Base-by-base conservation (phyloP, 2,797 vertebrate genomes). In the Clangula hyemalis region DNA sequence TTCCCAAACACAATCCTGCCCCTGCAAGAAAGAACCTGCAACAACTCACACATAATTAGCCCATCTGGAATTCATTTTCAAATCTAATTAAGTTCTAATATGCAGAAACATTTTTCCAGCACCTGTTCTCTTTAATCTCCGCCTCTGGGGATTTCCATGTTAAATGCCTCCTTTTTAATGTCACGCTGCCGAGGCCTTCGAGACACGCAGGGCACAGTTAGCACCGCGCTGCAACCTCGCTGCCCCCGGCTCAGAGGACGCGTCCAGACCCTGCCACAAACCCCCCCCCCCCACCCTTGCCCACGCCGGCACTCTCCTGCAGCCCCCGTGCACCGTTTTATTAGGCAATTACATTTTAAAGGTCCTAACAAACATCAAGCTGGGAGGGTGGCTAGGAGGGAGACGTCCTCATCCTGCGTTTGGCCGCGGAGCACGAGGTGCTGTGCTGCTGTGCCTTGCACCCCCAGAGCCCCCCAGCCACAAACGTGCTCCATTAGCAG, bases 81-180 rank as follows among this genome's bases (percentile, higher is more conserved):
- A 95, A 96, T 96, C 97, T 97, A 97, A 97, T 96, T 96, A 97
- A 96, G 94, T 96, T 97, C 97, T 96, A 96, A 97, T 90, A 97
- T 68, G 96, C 97, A 97, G 97, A 96, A 96, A 95, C 97, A 94
- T 95, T 97, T 95, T 89, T 86, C 95, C 88, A 97, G 97, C 97
- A 97, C 96, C 97, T 97, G 97, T 96, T 98, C 77, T 19, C 93
- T 95, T 91, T 97, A 64, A 95, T 96, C 96, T 95, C 88, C 19
- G 81, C 97, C 97, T 94, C 95, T 30, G 71, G 97, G 97, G 96
- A 82, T 82, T 96, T 96, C 92, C 95, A 95, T 18, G 93, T 84
- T 95, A 96, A 97, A 97, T 70, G 87, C 94, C 73, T 95, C 56
- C 65, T 87, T 87, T 93, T 93, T n/a, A 93, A 91, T 86, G 77